Evolutionary conservation across 2,797 vertebrate genomes (phyloP).

Genomic region (Tangara arthus): DNA sequence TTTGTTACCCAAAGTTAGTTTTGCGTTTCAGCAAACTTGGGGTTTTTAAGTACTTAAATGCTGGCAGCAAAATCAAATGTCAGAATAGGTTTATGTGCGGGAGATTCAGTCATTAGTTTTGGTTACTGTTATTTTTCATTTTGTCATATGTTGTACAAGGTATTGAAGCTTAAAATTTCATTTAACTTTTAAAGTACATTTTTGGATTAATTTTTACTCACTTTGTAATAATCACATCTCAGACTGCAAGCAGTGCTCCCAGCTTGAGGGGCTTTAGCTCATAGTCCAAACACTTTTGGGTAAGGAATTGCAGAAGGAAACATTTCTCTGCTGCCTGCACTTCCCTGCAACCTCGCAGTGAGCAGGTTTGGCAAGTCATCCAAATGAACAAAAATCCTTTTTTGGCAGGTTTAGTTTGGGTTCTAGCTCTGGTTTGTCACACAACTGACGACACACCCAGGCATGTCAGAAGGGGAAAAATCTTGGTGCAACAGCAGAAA

Average conservation of each 20-base stretch:
- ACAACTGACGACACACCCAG: accelerated
- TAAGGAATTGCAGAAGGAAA: neutral
- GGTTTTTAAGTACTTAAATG: neutral
- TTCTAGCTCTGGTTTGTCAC: neutral
- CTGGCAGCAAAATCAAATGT: neutral
- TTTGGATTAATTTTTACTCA: neutral
- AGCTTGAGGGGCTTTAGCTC: neutral
- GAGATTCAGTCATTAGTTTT: neutral
- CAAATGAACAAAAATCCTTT: neutral
- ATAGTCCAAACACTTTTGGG: neutral
- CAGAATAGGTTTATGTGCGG: neutral
- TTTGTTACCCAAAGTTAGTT: neutral
- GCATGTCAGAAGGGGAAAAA: neutral
- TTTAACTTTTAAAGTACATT: neutral
- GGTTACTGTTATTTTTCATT: neutral
- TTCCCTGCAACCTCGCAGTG: accelerated
- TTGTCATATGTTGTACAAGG: neutral
- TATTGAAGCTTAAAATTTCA: neutral
- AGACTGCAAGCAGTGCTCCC: accelerated
- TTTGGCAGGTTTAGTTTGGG: neutral
- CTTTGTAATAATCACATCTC: neutral
- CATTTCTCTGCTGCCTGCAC: neutral
- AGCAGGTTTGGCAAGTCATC: neutral
- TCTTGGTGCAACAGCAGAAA: neutral
- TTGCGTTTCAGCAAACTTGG: neutral